Evolutionary conservation across 2,797 vertebrate genomes (phyloP).

Genomic region (Hydrocynus forskahlii): DNA sequence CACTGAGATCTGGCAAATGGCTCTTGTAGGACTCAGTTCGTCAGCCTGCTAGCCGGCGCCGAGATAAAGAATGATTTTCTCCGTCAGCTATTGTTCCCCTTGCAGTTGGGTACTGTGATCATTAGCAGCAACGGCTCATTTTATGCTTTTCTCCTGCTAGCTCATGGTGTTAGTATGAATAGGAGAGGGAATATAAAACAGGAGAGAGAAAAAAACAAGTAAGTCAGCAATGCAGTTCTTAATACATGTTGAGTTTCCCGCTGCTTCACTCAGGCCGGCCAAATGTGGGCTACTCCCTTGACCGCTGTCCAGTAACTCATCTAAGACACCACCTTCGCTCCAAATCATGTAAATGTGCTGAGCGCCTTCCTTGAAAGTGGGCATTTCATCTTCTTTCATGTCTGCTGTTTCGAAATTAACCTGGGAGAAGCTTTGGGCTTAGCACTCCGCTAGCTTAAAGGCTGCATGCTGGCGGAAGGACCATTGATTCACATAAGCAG

Average conservation of each 20-base stretch:
- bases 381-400: neutral
- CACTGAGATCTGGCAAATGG: slow-evolving; percentile 17
- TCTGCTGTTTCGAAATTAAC: slow-evolving; percentile 15
- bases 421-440: neutral
- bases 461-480: slow-evolving; percentile 8
- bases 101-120: slow-evolving; percentile 23
- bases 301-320: neutral
- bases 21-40: slow-evolving; percentile 39
- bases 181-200: neutral
- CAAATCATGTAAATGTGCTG: neutral
- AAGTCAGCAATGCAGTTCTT: neutral
- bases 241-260: neutral
- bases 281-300: too few species aligned
- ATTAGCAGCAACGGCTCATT: slow-evolving; percentile 23
- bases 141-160: slow-evolving; percentile 1
- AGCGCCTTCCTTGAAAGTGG: slow-evolving; percentile 10
- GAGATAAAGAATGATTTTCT: slow-evolving; percentile 37
- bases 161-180: neutral
- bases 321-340: neutral
- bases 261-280: too few species aligned
- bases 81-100: slow-evolving; percentile 12
- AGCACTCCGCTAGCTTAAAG: slow-evolving; percentile 15
- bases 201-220: neutral
- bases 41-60: slow-evolving; percentile 29
- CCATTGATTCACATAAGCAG: neutral